phyloP scores from a whole-genome alignment of 37 sponge, comb jelly and placozoan genomes.

The Cliona cf. orientalis region DNA sequence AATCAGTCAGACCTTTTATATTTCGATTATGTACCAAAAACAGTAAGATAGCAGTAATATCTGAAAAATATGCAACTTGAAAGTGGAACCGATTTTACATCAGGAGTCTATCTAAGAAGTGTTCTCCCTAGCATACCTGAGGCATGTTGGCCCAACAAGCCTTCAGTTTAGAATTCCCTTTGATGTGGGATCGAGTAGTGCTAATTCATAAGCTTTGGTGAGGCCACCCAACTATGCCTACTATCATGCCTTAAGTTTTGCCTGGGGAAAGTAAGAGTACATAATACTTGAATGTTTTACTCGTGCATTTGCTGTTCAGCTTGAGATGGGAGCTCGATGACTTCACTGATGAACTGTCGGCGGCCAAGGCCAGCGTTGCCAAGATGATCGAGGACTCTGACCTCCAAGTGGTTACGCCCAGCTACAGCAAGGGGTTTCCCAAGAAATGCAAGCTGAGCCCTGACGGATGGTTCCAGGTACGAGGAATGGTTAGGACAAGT shows the following conservation, averaged over 20 bases:
- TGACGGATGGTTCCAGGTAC: constrained; percentile 83
- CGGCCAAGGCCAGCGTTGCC: constrained; percentile 33
- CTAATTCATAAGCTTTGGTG: background rate
- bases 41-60: no score
- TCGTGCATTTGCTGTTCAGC: constrained; percentile 11
- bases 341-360: constrained; percentile 33
- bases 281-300: background rate
- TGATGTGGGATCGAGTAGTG: no score
- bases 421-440: constrained; percentile 71
- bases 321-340: constrained; percentile 69
- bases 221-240: background rate
- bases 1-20: constrained; percentile 9
- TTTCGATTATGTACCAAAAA: background rate
- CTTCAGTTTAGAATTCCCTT: no score
- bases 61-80: no score
- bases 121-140: no score
- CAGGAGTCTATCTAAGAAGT: no score
- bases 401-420: constrained; percentile 1
- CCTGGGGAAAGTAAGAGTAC: no score
- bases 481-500: no score
- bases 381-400: constrained; percentile 71
- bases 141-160: no score
- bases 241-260: background rate
- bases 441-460: constrained; percentile 76
- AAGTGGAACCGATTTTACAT: no score